phyloP scores from a whole-genome alignment of 2,888 invertebrate genomes.

The Noctua comes region DNA sequence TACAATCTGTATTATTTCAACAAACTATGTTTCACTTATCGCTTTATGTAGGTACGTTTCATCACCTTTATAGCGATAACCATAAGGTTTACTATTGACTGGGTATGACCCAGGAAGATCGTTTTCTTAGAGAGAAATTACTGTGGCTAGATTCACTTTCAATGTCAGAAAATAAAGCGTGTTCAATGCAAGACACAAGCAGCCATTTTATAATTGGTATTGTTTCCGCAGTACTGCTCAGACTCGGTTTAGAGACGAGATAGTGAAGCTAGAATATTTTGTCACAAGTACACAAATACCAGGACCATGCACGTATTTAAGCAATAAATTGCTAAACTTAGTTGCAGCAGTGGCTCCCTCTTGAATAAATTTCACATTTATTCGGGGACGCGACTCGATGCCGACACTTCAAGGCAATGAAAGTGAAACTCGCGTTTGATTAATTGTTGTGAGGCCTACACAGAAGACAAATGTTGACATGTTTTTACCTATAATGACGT shows the following conservation, averaged over 20 bases:
- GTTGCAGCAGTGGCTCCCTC: conserved; percentile 62
- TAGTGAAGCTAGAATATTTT: neutral
- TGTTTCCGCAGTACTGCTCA: neutral
- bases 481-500: neutral
- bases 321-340: conserved; percentile 72
- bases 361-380: conserved; percentile 76
- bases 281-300: neutral
- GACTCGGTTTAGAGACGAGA: no score
- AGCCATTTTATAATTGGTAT: neutral
- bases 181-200: neutral
- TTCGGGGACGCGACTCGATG: conserved; percentile 35
- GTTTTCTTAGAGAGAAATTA: no score
- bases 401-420: conserved; percentile 41
- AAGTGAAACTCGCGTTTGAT: conserved; percentile 60
- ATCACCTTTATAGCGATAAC: no score
- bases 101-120: no score
- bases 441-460: conserved; percentile 42
- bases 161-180: no score
- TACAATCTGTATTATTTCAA: no score
- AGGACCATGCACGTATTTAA: conserved; percentile 40
- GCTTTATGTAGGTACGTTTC: no score
- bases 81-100: no score
- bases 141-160: no score
- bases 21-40: no score
- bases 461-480: neutral